phyloP scores from a whole-genome alignment of 2,888 invertebrate species.

The Malthinus seriepunctatus region DNA sequence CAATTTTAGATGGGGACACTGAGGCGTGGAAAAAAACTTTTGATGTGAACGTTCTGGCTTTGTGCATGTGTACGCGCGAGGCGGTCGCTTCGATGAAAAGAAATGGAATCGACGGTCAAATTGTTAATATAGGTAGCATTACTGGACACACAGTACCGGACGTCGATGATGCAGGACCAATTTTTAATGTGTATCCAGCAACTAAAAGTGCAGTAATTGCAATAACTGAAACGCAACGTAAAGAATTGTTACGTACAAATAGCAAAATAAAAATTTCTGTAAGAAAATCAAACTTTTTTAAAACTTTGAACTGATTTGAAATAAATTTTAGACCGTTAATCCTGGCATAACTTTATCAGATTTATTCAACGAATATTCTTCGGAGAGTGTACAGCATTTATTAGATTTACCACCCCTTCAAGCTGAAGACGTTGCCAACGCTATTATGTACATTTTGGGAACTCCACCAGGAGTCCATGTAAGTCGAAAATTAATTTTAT shows the following conservation, averaged over 20 bases:
- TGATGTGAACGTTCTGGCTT: conserved; percentile 38
- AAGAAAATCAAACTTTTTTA: neutral
- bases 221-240: conserved; percentile 20
- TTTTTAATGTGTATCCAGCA: conserved; percentile 22
- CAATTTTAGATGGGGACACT: conserved; percentile 33
- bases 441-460: conserved; percentile 18
- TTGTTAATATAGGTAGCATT: conserved; percentile 22
- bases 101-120: conserved; percentile 31
- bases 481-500: neutral
- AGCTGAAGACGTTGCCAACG: conserved; percentile 23
- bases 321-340: conserved; percentile 19
- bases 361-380: conserved; percentile 9
- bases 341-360: conserved; percentile 20
- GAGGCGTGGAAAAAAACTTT: conserved; percentile 37
- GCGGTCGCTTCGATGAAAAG: conserved; percentile 37
- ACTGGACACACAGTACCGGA: conserved; percentile 19
- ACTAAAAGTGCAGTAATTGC: conserved; percentile 24
- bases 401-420: conserved; percentile 11
- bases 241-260: conserved; percentile 10
- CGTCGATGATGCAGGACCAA: conserved; percentile 9
- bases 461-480: conserved; percentile 29
- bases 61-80: conserved; percentile 34
- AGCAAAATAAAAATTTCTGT: conserved; percentile 25
- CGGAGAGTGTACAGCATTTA: conserved; percentile 4
- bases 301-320: neutral